Percentiles rank a stretch among this genome's conserved stretches.
phyloP scores from a whole-genome alignment of 2,888 invertebrate species.

The Idaea biselata region DNA sequence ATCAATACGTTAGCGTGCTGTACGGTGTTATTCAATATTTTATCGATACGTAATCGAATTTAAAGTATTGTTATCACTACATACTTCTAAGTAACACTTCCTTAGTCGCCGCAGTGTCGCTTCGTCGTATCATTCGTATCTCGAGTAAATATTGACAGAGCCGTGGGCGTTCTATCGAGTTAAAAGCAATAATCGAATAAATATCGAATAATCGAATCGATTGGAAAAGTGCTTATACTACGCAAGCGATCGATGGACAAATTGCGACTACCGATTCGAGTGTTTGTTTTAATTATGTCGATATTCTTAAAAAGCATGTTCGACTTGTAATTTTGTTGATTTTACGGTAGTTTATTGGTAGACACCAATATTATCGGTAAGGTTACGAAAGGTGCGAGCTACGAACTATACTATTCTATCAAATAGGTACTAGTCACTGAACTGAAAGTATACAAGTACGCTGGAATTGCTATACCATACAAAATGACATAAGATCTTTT shows the following conservation, averaged over 20 bases:
- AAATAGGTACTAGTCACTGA: too few species aligned
- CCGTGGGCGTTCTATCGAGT: conserved; percentile 66
- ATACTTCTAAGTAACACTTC: conserved; percentile 73
- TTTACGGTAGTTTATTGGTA: background rate
- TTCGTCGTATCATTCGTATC: conserved; percentile 44
- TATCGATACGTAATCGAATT: conserved; percentile 42
- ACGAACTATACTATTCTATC: too few species aligned
- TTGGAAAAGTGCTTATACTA: conserved; percentile 45
- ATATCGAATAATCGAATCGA: conserved; percentile 51
- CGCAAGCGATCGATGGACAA: conserved; percentile 39
- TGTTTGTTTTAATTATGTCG: conserved; percentile 14
- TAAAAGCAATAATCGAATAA: conserved; percentile 54
- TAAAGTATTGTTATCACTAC: conserved; percentile 62
- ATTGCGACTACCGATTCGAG: conserved; percentile 30
- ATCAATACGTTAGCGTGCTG: conserved; percentile 9
- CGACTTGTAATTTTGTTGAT: conserved; percentile 20
- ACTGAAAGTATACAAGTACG: too few species aligned
- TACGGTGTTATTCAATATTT: conserved; percentile 21
- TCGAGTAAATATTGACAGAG: conserved; percentile 68
- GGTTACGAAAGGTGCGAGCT: background rate
- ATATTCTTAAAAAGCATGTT: background rate
- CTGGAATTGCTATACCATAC: too few species aligned
- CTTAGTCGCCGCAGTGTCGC: conserved; percentile 46
- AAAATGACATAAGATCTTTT: too few species aligned
- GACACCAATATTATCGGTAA: background rate